Base-by-base conservation (phyloP, 2,113 vertebrate genomes). In the Arvicanthis niloticus region DNA sequence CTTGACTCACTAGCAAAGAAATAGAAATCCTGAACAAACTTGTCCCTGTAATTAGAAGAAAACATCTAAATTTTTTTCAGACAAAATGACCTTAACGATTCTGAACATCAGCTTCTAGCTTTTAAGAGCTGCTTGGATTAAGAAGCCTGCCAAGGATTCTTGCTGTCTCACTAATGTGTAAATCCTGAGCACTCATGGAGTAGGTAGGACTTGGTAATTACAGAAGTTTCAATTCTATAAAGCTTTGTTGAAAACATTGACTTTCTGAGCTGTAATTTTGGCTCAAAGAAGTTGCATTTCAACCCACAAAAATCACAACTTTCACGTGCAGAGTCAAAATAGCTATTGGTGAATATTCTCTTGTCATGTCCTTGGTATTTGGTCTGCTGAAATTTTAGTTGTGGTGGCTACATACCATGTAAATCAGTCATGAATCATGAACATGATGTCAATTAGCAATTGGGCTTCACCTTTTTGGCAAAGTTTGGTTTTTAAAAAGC, bases 401-500 rank as follows among this genome's bases (percentile, higher is more conserved):
- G 93, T 60, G 90, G 78, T 56, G 31, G 45, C 48, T 8, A 73
- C 58, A 45, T 45, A 45, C 7, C 77, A 24, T 31, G 37, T 62
- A 60, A 96, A 91, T 68, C 1, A 15, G 78, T 67, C 81, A 81
- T 68, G 37, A 88, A 89, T 89, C 80, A 19, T 40, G 58, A 91
- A 93, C 24, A 1, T 58, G 3, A 89, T 96, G 78, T 89, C 97
- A 96, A 40, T 88, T 94, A 86, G 24, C 16, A 78, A 89, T 37
- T 48, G 40, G 11, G 40, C 85, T 91, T 94, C 9, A 82, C 72
- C 58, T 94, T 97, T 93, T 87, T 95, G 24, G 92, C 80, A 88
- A 37, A 16, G 81, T 93, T 76, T 91, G 62, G 5, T 77, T 94
- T 95, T 98, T 95, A 96, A n/a, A n/a, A 94, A 73, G 82, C 93